Percentiles rank a stretch among this genome's conserved stretches.
Conservation (phyloP, 2,888 invertebrate species). For the Tuta absoluta region DNA sequence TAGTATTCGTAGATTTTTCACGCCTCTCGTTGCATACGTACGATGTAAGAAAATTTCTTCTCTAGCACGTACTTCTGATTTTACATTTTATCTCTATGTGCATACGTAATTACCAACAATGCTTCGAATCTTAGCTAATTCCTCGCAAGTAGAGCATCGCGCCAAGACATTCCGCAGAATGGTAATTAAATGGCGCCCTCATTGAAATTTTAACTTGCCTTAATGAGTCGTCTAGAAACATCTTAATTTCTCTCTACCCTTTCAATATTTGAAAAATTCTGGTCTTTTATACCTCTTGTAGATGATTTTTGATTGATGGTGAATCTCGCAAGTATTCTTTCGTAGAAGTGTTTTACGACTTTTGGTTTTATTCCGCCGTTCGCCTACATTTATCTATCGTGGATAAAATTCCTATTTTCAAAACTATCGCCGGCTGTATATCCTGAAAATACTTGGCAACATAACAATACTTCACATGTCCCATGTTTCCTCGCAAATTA, state of each 20-base stretch:
- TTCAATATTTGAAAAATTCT: too few species aligned
- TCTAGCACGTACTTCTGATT: too few species aligned
- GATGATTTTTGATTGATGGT: too few species aligned
- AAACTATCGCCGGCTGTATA: too few species aligned
- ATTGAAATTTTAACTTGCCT: constrained; percentile 17
- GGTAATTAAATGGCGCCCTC: constrained; percentile 11
- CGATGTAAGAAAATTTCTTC: neutral
- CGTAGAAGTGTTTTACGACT: too few species aligned
- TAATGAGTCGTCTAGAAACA: constrained; percentile 2
- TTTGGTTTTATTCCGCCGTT: too few species aligned
- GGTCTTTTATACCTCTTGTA: too few species aligned
- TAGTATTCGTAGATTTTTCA: too few species aligned
- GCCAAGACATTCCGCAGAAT: constrained; percentile 14
- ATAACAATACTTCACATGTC: neutral
- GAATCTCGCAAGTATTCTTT: too few species aligned
- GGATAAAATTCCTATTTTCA: neutral
- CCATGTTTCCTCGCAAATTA: neutral
- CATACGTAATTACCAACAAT: too few species aligned
- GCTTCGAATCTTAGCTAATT: neutral
- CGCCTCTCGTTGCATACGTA: neutral
- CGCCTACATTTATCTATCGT: neutral
- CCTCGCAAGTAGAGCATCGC: neutral
- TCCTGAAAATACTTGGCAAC: neutral
- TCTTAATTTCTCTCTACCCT: neutral
- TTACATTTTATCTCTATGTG: too few species aligned